A percentile compares a stretch with the other conserved stretches of the same genome.
Conservation (phyloP, 2,888 invertebrate genomes). For the Branchellion lobata region DNA sequence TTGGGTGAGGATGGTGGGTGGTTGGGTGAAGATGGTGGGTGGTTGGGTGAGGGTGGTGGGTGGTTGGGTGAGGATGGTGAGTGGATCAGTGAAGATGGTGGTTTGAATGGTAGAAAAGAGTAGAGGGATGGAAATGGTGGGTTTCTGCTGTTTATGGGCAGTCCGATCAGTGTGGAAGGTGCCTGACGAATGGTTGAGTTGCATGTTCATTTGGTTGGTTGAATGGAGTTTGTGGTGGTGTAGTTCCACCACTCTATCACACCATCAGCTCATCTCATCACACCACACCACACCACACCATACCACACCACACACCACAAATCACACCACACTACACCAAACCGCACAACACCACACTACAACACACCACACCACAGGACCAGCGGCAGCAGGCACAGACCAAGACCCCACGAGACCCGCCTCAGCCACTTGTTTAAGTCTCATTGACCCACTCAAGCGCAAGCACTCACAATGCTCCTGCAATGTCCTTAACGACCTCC, state of each 20-base stretch:
- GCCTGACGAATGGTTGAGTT: no score
- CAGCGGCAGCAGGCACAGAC: neutral
- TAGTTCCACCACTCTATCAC: no score
- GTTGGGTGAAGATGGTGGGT: neutral
- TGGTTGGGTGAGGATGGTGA: neutral
- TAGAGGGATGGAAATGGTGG: neutral
- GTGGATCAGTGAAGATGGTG: neutral
- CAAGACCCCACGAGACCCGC: slow-evolving; percentile 5
- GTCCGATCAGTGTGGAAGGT: no score
- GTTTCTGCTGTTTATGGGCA: no score
- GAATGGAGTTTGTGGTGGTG: no score
- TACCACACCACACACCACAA: neutral
- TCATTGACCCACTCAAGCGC: slow-evolving; percentile 64
- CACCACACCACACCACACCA: neutral
- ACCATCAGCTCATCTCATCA: no score
- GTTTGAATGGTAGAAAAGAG: neutral
- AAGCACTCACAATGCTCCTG: slow-evolving; percentile 81
- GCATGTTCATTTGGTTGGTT: no score
- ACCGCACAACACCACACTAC: no score
- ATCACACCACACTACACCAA: neutral
- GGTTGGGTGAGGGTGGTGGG: neutral
- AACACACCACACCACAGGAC: neutral
- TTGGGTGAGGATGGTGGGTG: neutral
- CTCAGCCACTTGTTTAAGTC: slow-evolving; percentile 3
- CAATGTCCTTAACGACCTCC: slow-evolving; percentile 79